Evolutionary conservation across 1,140 invertebrate genomes (phyloP), one percentile per base, ranked within the genome.

Genomic region (Drosophila yakuba): DNA sequence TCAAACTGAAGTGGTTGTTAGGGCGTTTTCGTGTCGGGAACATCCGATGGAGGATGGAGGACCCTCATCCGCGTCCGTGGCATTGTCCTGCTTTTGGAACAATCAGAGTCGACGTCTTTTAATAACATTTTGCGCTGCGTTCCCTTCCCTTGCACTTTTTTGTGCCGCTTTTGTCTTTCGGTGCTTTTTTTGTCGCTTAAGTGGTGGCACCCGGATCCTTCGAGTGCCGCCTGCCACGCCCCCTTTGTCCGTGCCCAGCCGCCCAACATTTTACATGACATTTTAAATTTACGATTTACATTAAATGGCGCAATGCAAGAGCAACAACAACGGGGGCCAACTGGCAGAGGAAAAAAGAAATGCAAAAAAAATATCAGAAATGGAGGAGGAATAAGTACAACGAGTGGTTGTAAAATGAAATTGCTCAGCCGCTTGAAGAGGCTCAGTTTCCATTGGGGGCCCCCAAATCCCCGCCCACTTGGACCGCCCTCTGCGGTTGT

Each of bases 241-340:
- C 66, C 62, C 7, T 61, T 39, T 12, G 38, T 14, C 4, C 38
- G 11, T 39, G 47, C 67, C 69, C 69, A 64, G 36, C 67, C 71
- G 48, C 69, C 44, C 64, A 72, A 48, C 66, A 59, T 89, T 86
- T 88, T 89, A 88, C 83, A 88, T 88, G 83, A 88, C 83, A 88
- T 88, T 88, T 88, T 89, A 88, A 88, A 88, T 88, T 88, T 88
- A 88, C 83, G 83, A 88, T 88, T 89, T 88, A 88, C 83, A 89
- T 88, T 88, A 88, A 88, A 88, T 89, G 84, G 84, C 84, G 80
- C 83, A 88, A 74, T 83, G 80, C 80, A 75, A 83, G 67, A 62
- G 71, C 59, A 71, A 58, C 69, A 78, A 25, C 25, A 59, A 59
- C 32, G 35, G 35, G 38, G 57, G 1, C 56, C 57, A 62, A 39